Percentiles rank a stretch among this genome's conserved stretches.
Evolutionary conservation across 1,140 invertebrate genomes (phyloP).

Genomic region (Aethina tumida): DNA sequence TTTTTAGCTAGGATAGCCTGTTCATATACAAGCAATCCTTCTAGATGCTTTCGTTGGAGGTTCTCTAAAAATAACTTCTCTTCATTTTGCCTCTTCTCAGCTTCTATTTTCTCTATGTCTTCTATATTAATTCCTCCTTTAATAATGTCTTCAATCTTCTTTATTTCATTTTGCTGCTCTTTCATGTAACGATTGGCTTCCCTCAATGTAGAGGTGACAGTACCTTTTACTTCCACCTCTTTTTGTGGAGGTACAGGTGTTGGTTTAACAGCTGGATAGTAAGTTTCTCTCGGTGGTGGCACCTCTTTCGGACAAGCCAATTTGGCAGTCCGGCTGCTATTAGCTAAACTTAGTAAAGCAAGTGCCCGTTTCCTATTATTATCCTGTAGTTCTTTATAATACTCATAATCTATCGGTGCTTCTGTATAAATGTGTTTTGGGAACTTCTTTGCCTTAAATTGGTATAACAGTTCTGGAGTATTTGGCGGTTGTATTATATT

Average conservation of each 20-base stretch:
- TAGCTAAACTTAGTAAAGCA: constrained; percentile 34
- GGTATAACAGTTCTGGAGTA: constrained; percentile 28
- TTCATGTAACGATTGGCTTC: constrained; percentile 38
- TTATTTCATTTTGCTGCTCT: constrained; percentile 40
- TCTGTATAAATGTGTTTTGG: constrained; percentile 5
- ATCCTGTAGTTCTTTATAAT: constrained; percentile 31
- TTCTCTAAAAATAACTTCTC: constrained; percentile 39
- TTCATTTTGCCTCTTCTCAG: constrained; percentile 35
- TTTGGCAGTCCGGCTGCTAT: constrained; percentile 24
- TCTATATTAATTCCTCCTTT: constrained; percentile 35
- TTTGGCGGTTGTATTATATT: constrained; percentile 10
- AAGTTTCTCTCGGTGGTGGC: constrained; percentile 2
- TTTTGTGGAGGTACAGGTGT: constrained; percentile 22
- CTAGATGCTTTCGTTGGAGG: constrained; percentile 44
- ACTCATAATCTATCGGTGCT: constrained; percentile 19
- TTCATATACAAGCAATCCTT: constrained; percentile 44
- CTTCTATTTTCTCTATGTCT: constrained; percentile 36
- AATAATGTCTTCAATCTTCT: constrained; percentile 40
- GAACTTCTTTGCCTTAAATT: constrained; percentile 33
- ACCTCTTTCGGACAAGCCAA: constrained; percentile 26
- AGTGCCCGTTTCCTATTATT: constrained; percentile 39
- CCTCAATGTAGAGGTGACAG: constrained; percentile 38
- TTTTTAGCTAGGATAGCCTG: constrained; percentile 44
- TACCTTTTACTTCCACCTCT: constrained; percentile 37
- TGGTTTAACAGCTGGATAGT: constrained; percentile 12